Evolutionary conservation across 2,113 vertebrate genomes (phyloP).

Genomic region (Garra rufa): DNA sequence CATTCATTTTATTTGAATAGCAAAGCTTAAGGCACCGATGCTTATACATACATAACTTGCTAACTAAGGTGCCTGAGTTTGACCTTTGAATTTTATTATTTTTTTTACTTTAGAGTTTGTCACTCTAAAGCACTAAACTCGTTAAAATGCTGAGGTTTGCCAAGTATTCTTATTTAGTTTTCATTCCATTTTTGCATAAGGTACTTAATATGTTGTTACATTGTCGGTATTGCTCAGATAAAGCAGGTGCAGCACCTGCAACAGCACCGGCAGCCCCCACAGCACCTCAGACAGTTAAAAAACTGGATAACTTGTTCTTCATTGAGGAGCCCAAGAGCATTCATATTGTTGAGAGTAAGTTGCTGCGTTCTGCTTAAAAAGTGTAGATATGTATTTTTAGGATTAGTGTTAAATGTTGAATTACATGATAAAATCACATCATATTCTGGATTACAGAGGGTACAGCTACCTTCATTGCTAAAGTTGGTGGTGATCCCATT

Average conservation of each 20-base stretch:
- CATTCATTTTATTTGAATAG: neutral
- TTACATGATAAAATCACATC: neutral
- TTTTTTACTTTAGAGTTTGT: neutral
- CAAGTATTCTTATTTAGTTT: neutral
- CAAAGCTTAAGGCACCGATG: neutral
- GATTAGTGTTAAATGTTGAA: neutral
- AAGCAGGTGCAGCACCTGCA: constrained; percentile 61
- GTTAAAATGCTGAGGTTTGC: neutral
- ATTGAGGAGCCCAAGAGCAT: constrained; percentile 87
- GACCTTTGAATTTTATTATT: neutral
- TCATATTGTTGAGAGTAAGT: constrained; percentile 90
- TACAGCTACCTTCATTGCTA: constrained; percentile 90
- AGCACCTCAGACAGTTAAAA: constrained; percentile 77
- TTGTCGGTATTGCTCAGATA: constrained; percentile 77
- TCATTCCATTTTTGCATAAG: neutral
- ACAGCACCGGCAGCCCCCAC: constrained; percentile 59
- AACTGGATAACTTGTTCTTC: constrained; percentile 91
- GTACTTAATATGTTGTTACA: neutral
- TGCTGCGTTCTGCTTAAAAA: neutral
- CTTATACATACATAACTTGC: neutral
- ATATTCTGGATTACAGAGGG: constrained; percentile 77
- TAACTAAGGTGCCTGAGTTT: neutral
- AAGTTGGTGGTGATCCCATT: constrained; percentile 95
- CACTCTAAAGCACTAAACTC: neutral
- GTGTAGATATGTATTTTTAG: neutral